Evolutionary conservation across 2,113 vertebrate genomes (phyloP).

Genomic region (Urocolius indicus): DNA sequence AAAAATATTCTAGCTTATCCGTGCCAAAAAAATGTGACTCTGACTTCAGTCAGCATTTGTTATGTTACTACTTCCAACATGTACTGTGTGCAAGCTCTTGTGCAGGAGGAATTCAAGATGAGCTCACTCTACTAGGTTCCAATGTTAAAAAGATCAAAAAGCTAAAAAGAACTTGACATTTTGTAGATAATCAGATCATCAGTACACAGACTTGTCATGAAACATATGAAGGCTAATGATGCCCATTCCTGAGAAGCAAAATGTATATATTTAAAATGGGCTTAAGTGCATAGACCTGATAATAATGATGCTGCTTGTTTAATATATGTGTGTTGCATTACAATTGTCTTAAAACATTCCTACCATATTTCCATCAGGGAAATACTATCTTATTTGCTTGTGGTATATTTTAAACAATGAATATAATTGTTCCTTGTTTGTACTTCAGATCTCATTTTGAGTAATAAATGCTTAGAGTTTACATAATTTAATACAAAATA

Average conservation of each 20-base stretch:
- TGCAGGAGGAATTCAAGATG: neutral
- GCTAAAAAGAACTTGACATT: neutral
- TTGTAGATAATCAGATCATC: neutral
- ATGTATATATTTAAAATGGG: neutral
- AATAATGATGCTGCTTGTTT: neutral
- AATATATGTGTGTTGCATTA: neutral
- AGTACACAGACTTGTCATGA: neutral
- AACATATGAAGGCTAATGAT: neutral
- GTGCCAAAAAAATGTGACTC: neutral
- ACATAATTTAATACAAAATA: neutral
- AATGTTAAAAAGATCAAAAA: neutral
- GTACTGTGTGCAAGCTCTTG: neutral
- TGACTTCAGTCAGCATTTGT: neutral
- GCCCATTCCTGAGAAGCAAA: neutral
- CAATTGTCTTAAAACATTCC: neutral
- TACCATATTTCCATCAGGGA: neutral
- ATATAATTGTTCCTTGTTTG: neutral
- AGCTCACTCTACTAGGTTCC: neutral
- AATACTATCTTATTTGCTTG: neutral
- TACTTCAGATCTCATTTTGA: slow-evolving; percentile 7
- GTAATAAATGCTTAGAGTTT: neutral
- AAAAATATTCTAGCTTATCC: neutral
- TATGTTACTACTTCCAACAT: neutral
- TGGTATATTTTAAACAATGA: neutral
- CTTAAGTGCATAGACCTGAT: neutral